A percentile compares a stretch with the other conserved stretches of the same genome.
These are phyloP conservation scores for Andrena fulva DNA, from an alignment of 2,888 invertebrate species.

Conservation along the genomic window DNA sequence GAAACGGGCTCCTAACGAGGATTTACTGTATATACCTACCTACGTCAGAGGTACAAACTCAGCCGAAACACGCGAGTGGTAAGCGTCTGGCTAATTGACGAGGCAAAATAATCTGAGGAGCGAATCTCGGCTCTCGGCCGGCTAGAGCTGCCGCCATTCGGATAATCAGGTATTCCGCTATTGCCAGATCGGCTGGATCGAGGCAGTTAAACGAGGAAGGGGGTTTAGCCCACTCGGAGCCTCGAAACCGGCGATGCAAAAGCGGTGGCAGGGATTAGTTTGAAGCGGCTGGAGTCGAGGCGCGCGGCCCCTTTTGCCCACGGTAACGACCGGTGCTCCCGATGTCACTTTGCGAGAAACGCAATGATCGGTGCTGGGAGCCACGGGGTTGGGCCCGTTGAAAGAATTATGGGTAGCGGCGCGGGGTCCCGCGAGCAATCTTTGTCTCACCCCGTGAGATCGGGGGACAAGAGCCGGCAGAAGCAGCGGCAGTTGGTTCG, in stretches of 20 bases:
- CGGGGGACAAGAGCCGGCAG: slow-evolving; percentile 31
- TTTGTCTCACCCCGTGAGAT: slow-evolving; percentile 68
- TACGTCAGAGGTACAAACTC: background rate
- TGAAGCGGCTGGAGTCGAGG: background rate
- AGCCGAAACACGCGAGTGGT: background rate
- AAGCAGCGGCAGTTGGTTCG: slow-evolving; percentile 54
- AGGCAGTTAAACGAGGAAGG: background rate
- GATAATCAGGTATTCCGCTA: slow-evolving; percentile 1
- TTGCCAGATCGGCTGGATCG: background rate
- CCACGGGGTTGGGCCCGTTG: slow-evolving; percentile 50
- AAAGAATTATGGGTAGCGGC: slow-evolving; percentile 71
- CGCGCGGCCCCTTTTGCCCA: slow-evolving; percentile 49
- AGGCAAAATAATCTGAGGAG: background rate
- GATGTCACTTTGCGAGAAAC: slow-evolving; percentile 69
- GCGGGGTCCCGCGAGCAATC: slow-evolving; percentile 58
- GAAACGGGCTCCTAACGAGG: too few species aligned
- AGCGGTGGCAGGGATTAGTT: slow-evolving; percentile 41
- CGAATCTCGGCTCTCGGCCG: background rate
- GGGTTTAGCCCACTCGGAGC: background rate
- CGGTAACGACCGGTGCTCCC: slow-evolving; percentile 49
- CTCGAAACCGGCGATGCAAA: slow-evolving; percentile 42
- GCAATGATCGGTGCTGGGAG: slow-evolving; percentile 67
- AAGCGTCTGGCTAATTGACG: background rate
- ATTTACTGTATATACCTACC: too few species aligned
- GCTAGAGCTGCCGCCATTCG: background rate